phyloP scores from a whole-genome alignment of 2,888 invertebrate species.

The Clepsis dumicolana region DNA sequence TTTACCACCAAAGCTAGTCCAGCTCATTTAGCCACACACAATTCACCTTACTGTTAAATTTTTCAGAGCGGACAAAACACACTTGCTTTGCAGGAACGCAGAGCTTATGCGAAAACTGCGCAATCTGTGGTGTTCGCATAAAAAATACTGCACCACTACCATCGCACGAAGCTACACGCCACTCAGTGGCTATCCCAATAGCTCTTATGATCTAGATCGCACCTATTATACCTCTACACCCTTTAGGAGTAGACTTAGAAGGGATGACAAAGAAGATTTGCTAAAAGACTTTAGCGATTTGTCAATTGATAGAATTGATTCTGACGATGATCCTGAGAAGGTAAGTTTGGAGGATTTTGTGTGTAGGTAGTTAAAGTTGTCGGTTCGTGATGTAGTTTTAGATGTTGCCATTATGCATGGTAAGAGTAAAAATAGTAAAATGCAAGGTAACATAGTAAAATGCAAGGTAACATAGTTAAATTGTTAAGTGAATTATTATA shows the following conservation, averaged over 20 bases:
- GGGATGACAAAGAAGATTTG: conserved; percentile 49
- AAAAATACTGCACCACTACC: conserved; percentile 83
- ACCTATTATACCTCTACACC: conserved; percentile 77
- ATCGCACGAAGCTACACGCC: conserved; percentile 76
- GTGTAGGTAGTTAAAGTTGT: conserved; percentile 3
- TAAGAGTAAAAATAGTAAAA: not conserved
- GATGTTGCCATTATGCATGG: conserved; percentile 26
- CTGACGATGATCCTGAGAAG: conserved; percentile 77
- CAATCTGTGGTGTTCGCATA: conserved; percentile 87
- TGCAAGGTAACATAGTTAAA: too few relatives aligned
- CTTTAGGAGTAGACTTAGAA: conserved; percentile 71
- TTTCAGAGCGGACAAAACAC: conserved; percentile 87
- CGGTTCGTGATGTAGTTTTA: conserved; percentile 7
- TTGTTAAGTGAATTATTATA: not conserved
- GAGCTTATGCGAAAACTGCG: conserved; percentile 87
- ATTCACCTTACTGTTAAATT: conserved; percentile 53
- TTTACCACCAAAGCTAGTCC: not conserved
- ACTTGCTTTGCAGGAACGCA: conserved; percentile 87
- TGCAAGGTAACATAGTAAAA: conserved; percentile 5
- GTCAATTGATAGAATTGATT: conserved; percentile 76
- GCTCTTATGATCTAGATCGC: conserved; percentile 79
- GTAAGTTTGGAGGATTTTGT: conserved; percentile 55
- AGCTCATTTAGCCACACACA: conserved; percentile 40
- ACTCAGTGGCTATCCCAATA: conserved; percentile 79
- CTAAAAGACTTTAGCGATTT: conserved; percentile 65